Conservation (phyloP, 2,888 invertebrate species). For the Epsilonema sp. region DNA sequence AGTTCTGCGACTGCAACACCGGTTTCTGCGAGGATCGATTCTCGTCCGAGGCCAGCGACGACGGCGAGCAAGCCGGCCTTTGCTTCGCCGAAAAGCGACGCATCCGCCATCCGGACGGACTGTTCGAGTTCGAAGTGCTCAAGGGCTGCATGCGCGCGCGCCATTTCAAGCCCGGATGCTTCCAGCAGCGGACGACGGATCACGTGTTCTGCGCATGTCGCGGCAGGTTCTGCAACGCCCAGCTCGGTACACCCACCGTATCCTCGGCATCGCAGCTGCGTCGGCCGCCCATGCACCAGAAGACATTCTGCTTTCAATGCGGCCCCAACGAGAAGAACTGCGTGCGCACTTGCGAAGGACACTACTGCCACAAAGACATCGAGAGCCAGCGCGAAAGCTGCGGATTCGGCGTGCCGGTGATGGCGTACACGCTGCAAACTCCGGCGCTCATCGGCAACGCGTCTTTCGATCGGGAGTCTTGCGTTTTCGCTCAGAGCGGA, state of each 20-base stretch:
- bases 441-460: not conserved
- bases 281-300: not conserved
- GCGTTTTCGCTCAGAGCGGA: not conserved
- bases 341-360: not conserved
- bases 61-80: no score
- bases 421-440: not conserved
- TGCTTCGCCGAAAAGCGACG: no score
- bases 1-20: no score
- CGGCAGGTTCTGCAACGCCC: not conserved
- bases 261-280: not conserved
- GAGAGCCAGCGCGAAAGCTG: not conserved
- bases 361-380: not conserved
- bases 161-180: no score
- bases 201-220: no score
- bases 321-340: not conserved
- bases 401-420: not conserved
- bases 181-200: no score
- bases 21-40: no score
- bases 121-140: no score
- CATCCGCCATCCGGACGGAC: no score
- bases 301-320: not conserved
- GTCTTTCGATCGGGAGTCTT: not conserved
- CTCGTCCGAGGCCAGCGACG: no score
- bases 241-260: not conserved
- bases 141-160: no score